Base-by-base conservation (phyloP, 2,888 invertebrate species). In the Sylvicola fuscatus region DNA sequence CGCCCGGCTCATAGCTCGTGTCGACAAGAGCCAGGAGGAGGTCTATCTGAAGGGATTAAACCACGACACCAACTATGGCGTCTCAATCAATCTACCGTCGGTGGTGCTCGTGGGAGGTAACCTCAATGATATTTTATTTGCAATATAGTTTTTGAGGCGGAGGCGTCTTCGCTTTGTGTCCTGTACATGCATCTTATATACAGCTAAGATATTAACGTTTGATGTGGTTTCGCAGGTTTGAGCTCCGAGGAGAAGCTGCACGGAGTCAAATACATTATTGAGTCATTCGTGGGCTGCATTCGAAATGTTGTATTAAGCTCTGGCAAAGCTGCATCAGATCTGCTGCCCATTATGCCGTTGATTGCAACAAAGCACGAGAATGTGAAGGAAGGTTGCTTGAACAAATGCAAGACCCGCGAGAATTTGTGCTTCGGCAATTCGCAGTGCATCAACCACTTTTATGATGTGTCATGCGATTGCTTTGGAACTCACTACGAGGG, bases 401-500 rank as follows among this genome's bases (percentile, higher is more conserved):
- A 90, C 55, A 81, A 79, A 52, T 86, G 86, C 51, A 66, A 69
- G 45, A 81, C 82, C 2, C 64, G 70, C 45, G 76, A 81, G 47
- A 86, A 87, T 57, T 66, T 84, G 7, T 92, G 92, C 56, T 84
- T 87, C 53, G 69, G 77, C 51, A 82, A 84, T 28, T 86, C 84
- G 21, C 70, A 71, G 41, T 93, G 93, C 54, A 78, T 92, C 40
- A 92, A 92, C 58, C 84, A 86, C 51, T 93, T 90, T 56, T 81
- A 83, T 47, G 75, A 77, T 38, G 70, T 83, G 40, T 77, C 81
- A 13, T 93, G 92, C 52, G 89, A 92, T 53, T 93, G 93, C 55
- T 92, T 89, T 50, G 87, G 86, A 14, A 87, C 87, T 2, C 68
- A 74, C 47, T 87, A 86, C 56, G 90, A 92, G 60, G 92, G 90